phyloP scores from a whole-genome alignment of 2,797 vertebrate species.

The Borostomias antarcticus region DNA sequence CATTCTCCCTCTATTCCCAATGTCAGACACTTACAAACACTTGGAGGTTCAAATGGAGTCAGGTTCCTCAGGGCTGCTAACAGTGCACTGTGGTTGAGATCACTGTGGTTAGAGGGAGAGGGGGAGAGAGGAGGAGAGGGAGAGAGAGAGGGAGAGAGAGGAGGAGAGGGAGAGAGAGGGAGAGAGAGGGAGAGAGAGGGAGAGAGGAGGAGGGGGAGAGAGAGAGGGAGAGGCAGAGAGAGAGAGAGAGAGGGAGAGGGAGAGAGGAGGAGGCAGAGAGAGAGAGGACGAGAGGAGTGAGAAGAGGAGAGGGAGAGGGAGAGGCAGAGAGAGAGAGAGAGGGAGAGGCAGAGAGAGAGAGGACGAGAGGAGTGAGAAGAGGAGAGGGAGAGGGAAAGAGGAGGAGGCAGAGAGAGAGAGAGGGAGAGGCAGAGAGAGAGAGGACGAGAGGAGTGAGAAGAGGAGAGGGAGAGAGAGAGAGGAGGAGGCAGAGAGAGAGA shows the following conservation, averaged over 20 bases:
- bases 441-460: no score
- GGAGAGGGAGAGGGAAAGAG: constrained; percentile 22
- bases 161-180: not conserved
- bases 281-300: not conserved
- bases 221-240: not conserved
- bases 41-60: constrained; percentile 65
- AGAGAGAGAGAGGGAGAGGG: not conserved
- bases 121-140: not conserved
- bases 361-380: no score
- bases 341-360: not conserved
- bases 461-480: no score
- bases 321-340: constrained; percentile 4
- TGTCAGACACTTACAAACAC: constrained; percentile 45
- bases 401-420: constrained; percentile 18
- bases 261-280: no score
- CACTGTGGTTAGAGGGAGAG: constrained; percentile 34
- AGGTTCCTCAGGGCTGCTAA: constrained; percentile 44
- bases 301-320: not conserved
- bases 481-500: no score
- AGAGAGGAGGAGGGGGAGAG: not conserved
- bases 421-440: constrained; percentile 23
- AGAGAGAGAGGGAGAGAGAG: constrained; percentile 1
- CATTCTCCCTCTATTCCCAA: constrained; percentile 31
- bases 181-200: constrained; percentile 8
- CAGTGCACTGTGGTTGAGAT: constrained; percentile 54